Evolutionary conservation across 2,797 vertebrate species (phyloP), one percentile per base, ranked within the genome.

Genomic region (Petrocephalus sullivani): DNA sequence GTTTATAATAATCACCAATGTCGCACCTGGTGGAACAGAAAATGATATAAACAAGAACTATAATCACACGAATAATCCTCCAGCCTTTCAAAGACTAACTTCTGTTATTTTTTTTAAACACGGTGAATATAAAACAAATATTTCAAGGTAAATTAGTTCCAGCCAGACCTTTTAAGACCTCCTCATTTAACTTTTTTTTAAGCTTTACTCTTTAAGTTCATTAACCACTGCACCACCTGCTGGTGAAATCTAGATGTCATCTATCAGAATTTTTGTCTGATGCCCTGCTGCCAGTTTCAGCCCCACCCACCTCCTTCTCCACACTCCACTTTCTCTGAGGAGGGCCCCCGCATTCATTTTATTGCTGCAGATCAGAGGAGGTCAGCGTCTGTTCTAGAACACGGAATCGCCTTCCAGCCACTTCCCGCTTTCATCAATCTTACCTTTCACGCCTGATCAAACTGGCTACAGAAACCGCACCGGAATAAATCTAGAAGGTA

Each of bases 371-470:
- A 86, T 90, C 87, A 89, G 83, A 88, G 83, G 85, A 89, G 92
- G 95, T 95, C 95, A 90, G 95, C 95, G 92, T 85, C 89, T 90
- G 90, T 91, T 95, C 93, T 92, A 93, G 82, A 89, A 60, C 81
- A 90, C 46, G 23, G 51, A 82, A 86, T 88, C 51, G 60, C 51
- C 75, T 64, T 19, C 21, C 83, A 71, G 81, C 81, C 87, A 64
- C 61, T 67, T 84, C 91, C 88, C 71, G 88, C 89, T 89, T 86
- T 75, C 67, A 75, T 41, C 89, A 90, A 89, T 91, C 92, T 87
- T 92, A 90, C 91, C 93, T 1, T 56, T 86, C 89, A 89, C 85
- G 49, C 71, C 85, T 87, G 84, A 88, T 88, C 87, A 87, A 86
- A 88, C 46, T 88, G 58, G 2, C 33, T 84, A 41, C 78, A 84